These are phyloP conservation scores for Drosophila kokeensis DNA, from an alignment of 2,888 invertebrate species.

Conservation along the genomic window DNA sequence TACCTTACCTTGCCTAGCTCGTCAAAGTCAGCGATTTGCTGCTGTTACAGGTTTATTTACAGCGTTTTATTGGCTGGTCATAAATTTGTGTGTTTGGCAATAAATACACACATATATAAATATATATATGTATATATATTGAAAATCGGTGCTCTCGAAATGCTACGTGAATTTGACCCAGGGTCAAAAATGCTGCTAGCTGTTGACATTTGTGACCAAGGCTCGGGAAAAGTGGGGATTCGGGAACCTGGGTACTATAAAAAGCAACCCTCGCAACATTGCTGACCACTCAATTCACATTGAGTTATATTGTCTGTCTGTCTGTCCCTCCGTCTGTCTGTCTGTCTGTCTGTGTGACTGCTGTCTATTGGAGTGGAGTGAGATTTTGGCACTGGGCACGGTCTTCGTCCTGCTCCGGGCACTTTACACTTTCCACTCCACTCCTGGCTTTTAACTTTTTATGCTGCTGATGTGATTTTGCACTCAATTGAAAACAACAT, in stretches of 20 bases:
- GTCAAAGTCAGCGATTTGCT: conserved; percentile 58
- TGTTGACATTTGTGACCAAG: conserved; percentile 69
- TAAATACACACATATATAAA: conserved; percentile 60
- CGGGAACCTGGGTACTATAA: not conserved
- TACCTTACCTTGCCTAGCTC: conserved; percentile 36
- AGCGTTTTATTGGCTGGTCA: conserved; percentile 69
- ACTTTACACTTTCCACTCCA: conserved; percentile 52
- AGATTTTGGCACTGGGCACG: conserved; percentile 3
- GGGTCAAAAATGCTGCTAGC: conserved; percentile 33
- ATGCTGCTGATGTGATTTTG: conserved; percentile 81
- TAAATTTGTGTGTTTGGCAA: conserved; percentile 76
- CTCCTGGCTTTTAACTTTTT: conserved; percentile 41
- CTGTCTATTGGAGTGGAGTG: conserved; percentile 23
- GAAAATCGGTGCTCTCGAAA: conserved; percentile 38
- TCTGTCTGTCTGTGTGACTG: conserved; percentile 9
- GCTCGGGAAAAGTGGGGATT: not conserved
- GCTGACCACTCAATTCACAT: conserved; percentile 59
- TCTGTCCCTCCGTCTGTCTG: conserved; percentile 3
- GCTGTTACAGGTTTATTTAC: conserved; percentile 43
- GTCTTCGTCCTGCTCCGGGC: conserved; percentile 15
- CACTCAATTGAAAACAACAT: conserved; percentile 82
- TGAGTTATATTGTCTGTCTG: conserved; percentile 28
- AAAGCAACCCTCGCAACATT: conserved; percentile 43
- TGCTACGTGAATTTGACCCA: conserved; percentile 33
- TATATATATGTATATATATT: conserved; percentile 28